Evolutionary conservation across 2,797 vertebrate species (phyloP), one percentile per base, ranked within the genome.

Genomic region (Acrossocheilus fasciatus): DNA sequence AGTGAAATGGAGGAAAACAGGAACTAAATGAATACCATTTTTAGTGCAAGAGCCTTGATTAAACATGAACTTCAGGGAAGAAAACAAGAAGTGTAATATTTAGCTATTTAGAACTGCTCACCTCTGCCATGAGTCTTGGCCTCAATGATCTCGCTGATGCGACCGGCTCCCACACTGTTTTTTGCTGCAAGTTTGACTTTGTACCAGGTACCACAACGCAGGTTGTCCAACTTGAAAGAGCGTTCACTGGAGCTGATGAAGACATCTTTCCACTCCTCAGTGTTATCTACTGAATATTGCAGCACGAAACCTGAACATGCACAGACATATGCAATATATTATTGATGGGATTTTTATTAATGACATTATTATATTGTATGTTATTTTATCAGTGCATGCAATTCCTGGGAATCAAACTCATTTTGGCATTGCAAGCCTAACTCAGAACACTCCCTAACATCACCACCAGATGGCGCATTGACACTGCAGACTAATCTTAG

Each of bases 71-170:
- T 52, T 76, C 47, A 36, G 47, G 17, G 47, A 54, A 52, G 26
- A 20, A 20, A 76, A 12, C 64, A 23, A 30, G 2, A 59, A n/a
- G 8, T 59, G 7, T 57, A 57, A 20, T 8, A 23, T n/a, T n/a
- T 54, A 57, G 52, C 50, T 47, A 14, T 47, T 52, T 45, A 47
- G 15, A 64, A 15, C 10, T 3, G 5, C 91, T 94, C 92, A 99
- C 98, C 98, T 95, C 98, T 94, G 54, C 98, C 98, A 0, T 99
- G 98, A 41, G 98, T 99, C 95, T 99, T 99, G 90, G 98, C 98
- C 86, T 99, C 98, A 2, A 99, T 99, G 94, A 99, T 99, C 95
- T 99, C 98, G 8, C 98, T 99, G 95, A 99, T 99, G 92, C 98
- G 97, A 34, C 98, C 98, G 0, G 98, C 97, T 5, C 98, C 98